Evolutionary conservation across 2,888 invertebrate species (phyloP), one percentile per base, ranked within the genome.

Genomic region (Chaetoderma sp.): DNA sequence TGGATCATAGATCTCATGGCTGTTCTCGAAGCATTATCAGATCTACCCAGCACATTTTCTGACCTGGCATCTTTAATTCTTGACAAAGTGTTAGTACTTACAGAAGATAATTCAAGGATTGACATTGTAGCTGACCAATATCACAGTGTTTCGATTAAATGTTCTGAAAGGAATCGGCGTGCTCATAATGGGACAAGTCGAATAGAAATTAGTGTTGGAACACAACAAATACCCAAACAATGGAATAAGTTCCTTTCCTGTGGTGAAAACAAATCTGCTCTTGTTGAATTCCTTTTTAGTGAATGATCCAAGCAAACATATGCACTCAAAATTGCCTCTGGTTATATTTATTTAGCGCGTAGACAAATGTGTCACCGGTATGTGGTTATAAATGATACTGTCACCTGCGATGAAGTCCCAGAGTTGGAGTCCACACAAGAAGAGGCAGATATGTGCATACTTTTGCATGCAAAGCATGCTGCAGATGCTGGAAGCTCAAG

Each of bases 41-140:
- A 3, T 23, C 32, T 36, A 27, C 56, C 8, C 10, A 18, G 4
- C 5, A 16, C 10, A 23, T 63, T n/a, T n/a, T n/a, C n/a, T n/a
- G n/a, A n/a, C n/a, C n/a, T n/a, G n/a, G n/a, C n/a, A n/a, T n/a
- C n/a, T n/a, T n/a, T n/a, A n/a, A n/a, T n/a, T n/a, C n/a, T n/a
- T n/a, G n/a, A n/a, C n/a, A n/a, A n/a, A n/a, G n/a, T n/a, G n/a
- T n/a, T n/a, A n/a, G n/a, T n/a, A n/a, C n/a, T n/a, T n/a, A n/a
- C n/a, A n/a, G n/a, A n/a, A n/a, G n/a, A n/a, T n/a, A n/a, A n/a
- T n/a, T n/a, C n/a, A n/a, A n/a, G n/a, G n/a, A n/a, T n/a, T 6
- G 50, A 63, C 30, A 44, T 63, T 23, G 64, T 63, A 3, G 8
- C 27, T 36, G 64, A 63, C 39, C 49, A 16, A n/a, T 63, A 63